Evolutionary conservation across 2,888 invertebrate species (phyloP).

Genomic region (Thymelicus lineola): DNA sequence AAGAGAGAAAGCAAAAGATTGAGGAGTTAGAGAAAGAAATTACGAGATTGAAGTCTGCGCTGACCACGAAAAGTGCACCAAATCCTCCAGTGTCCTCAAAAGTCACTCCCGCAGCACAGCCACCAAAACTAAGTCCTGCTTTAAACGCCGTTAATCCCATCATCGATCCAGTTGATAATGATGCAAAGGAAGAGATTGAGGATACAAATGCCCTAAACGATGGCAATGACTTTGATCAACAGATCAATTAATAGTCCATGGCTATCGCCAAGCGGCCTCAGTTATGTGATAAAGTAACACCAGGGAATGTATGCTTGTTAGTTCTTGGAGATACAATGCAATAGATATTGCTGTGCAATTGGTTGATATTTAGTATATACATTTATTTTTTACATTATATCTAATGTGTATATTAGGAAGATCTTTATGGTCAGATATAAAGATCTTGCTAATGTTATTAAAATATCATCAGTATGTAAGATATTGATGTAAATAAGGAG

Average conservation of each 20-base stretch:
- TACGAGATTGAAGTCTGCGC: slow-evolving; percentile 62
- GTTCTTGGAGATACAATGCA: background rate
- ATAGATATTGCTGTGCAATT: too few species aligned
- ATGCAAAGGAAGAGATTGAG: slow-evolving; percentile 81
- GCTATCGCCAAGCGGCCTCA: background rate
- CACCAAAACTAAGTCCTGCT: slow-evolving; percentile 70
- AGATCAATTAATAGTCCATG: slow-evolving; percentile 51
- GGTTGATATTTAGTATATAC: too few species aligned
- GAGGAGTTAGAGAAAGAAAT: slow-evolving; percentile 74
- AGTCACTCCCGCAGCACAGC: slow-evolving; percentile 71
- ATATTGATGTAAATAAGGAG: too few species aligned
- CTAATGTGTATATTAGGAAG: background rate
- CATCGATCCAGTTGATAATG: slow-evolving; percentile 75
- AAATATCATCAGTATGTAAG: background rate
- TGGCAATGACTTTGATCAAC: slow-evolving; percentile 71
- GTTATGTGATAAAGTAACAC: background rate
- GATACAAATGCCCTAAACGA: slow-evolving; percentile 73
- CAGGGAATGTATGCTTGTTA: background rate
- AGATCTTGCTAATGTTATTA: background rate
- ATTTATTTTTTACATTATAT: background rate
- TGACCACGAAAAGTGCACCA: slow-evolving; percentile 69
- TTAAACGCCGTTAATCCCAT: slow-evolving; percentile 66
- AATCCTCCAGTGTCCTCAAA: slow-evolving; percentile 61
- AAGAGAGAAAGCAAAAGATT: slow-evolving; percentile 71
- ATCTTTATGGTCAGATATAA: background rate